These are phyloP conservation scores for Megalops cyprinoides DNA, from an alignment of 2,797 vertebrate species.

Conservation along the genomic window DNA sequence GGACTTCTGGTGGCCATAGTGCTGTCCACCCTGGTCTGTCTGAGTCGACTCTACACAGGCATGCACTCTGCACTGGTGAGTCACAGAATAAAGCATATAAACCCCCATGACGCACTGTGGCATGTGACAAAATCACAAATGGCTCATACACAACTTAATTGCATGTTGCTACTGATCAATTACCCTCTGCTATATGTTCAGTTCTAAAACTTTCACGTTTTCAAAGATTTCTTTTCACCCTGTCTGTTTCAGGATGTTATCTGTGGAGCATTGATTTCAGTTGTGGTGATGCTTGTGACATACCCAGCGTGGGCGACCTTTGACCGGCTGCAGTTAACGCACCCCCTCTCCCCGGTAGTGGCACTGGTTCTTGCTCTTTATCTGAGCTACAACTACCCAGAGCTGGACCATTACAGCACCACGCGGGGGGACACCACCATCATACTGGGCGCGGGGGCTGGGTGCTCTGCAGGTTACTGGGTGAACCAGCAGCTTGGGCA, in stretches of 20 bases:
- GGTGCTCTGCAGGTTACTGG: slow-evolving; percentile 87
- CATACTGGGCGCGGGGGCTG: slow-evolving; percentile 79
- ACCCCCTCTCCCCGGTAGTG: slow-evolving; percentile 75
- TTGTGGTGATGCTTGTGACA: slow-evolving; percentile 68
- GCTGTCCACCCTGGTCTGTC: slow-evolving; percentile 85
- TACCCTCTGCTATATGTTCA: neutral
- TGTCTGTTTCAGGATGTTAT: slow-evolving; percentile 84
- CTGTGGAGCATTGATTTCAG: slow-evolving; percentile 79
- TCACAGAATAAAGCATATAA: neutral
- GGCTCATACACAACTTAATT: no score
- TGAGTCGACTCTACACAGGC: slow-evolving; percentile 93
- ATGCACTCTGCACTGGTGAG: slow-evolving; percentile 98
- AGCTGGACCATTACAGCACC: slow-evolving; percentile 86
- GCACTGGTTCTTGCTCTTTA: slow-evolving; percentile 74
- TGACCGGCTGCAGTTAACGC: slow-evolving; percentile 82
- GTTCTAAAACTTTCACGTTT: neutral
- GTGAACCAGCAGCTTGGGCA: slow-evolving; percentile 70
- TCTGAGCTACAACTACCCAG: slow-evolving; percentile 88
- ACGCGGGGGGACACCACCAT: slow-evolving; percentile 91
- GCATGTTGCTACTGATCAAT: no score
- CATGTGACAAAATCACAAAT: no score
- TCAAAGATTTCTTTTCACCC: neutral
- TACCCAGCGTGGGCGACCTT: slow-evolving; percentile 84
- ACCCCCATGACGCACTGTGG: neutral
- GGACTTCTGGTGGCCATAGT: slow-evolving; percentile 80